Conservation (phyloP, 2,113 vertebrate species). For the Pterocles burchelli region DNA sequence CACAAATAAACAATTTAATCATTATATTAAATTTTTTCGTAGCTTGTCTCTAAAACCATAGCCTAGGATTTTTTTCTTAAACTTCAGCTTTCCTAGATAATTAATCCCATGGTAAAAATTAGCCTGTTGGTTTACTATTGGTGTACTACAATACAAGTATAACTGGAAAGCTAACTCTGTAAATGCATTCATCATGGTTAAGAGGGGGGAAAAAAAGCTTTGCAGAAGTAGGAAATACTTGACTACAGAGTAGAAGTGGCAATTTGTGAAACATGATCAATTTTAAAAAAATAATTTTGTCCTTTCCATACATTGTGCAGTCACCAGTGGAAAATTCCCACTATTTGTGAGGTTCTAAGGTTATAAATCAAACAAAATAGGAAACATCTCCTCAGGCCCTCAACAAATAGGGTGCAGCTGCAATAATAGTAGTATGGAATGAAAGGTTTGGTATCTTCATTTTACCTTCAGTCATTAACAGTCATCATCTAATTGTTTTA, state of each 20-base stretch:
- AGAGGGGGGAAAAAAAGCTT: neutral
- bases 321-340: conserved; percentile 39
- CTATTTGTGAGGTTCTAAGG: neutral
- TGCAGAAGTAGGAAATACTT: neutral
- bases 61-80: neutral
- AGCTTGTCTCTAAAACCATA: neutral
- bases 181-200: neutral
- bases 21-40: neutral
- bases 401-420: conserved; percentile 39
- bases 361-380: conserved; percentile 65
- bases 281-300: neutral
- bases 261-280: neutral
- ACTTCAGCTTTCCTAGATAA: neutral
- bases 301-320: conserved; percentile 19
- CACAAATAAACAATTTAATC: neutral
- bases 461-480: conserved; percentile 18
- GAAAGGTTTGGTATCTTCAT: conserved; percentile 4
- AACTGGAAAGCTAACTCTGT: neutral
- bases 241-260: neutral
- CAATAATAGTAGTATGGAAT: conserved; percentile 48
- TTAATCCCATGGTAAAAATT: neutral
- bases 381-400: conserved; percentile 49
- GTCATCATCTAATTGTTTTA: neutral
- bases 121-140: neutral
- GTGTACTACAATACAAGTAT: neutral